A percentile compares a stretch with the other conserved stretches of the same genome.
phyloP scores from a whole-genome alignment of 2,888 invertebrate species.

The Hyposoter dolosus region DNA sequence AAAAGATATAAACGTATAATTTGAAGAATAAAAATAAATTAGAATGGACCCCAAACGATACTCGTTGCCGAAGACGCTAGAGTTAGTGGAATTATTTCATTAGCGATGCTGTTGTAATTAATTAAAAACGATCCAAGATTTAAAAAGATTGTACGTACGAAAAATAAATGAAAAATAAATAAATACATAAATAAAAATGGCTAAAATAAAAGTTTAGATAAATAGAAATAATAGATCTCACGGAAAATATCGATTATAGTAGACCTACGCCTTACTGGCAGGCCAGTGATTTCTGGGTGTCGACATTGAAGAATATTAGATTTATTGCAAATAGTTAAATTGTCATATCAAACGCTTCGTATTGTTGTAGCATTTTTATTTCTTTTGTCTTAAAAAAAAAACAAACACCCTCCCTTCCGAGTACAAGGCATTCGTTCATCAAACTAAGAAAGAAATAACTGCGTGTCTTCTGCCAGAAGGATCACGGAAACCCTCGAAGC shows the following conservation, averaged over 20 bases:
- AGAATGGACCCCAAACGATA: neutral
- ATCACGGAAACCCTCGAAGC: constrained; percentile 6
- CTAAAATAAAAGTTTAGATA: neutral
- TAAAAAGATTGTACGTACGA: constrained; percentile 41
- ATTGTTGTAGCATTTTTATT: constrained; percentile 38
- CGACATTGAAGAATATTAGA: constrained; percentile 32
- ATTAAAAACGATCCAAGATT: constrained; percentile 12
- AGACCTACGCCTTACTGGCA: constrained; percentile 50
- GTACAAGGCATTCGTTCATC: neutral
- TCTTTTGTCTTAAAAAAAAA: constrained; percentile 23
- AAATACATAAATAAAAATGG: neutral
- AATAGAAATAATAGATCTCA: constrained; percentile 49
- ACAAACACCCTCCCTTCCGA: neutral
- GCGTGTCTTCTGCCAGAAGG: constrained; percentile 20
- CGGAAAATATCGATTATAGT: constrained; percentile 48
- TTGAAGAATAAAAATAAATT: neutral
- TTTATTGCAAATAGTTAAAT: constrained; percentile 28
- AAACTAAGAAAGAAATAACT: constrained; percentile 3
- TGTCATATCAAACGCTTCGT: constrained; percentile 3
- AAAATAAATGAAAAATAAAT: constrained; percentile 14
- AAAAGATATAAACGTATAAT: constrained; percentile 20
- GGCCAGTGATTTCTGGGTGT: constrained; percentile 19
- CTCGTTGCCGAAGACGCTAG: constrained; percentile 28
- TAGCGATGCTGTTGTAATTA: constrained; percentile 28
- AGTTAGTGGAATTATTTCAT: constrained; percentile 37